These are phyloP conservation scores for Nycticebus coucang DNA, from an alignment of 2,113 vertebrate species.

Conservation along the genomic window DNA sequence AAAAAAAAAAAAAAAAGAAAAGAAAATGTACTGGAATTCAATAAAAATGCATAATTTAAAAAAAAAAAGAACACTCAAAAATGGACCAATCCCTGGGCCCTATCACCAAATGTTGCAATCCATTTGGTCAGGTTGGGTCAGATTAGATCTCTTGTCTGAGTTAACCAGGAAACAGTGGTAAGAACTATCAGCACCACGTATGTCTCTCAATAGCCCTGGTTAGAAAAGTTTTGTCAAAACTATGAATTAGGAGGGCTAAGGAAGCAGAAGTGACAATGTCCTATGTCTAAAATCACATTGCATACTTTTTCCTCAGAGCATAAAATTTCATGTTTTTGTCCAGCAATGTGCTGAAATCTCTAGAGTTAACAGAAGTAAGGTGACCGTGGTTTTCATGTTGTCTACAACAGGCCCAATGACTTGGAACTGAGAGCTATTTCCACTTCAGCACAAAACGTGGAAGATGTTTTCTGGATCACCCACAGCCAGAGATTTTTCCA, in stretches of 20 bases:
- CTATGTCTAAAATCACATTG: not conserved
- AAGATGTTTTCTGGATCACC: not conserved
- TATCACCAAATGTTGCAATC: not conserved
- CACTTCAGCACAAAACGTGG: not conserved
- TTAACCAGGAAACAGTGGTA: not conserved
- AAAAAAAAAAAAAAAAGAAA: too few relatives aligned
- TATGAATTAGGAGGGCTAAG: not conserved
- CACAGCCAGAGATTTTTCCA: not conserved
- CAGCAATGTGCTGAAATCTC: not conserved
- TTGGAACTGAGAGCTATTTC: not conserved
- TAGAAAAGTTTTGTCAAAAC: not conserved
- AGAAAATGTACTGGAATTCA: too few relatives aligned
- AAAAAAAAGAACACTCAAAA: not conserved
- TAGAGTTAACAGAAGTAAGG: not conserved
- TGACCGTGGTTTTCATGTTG: not conserved
- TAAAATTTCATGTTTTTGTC: not conserved
- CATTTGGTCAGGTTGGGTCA: not conserved
- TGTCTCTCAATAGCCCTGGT: not conserved
- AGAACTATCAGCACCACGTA: not conserved
- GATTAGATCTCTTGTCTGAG: not conserved
- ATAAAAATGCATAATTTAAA: too few relatives aligned
- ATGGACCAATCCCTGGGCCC: too few relatives aligned
- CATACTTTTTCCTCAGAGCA: not conserved
- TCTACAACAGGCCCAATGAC: not conserved
- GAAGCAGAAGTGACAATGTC: not conserved